Evolutionary conservation across 1,140 invertebrate genomes (phyloP).

Genomic region (Melanaphis sacchari): DNA sequence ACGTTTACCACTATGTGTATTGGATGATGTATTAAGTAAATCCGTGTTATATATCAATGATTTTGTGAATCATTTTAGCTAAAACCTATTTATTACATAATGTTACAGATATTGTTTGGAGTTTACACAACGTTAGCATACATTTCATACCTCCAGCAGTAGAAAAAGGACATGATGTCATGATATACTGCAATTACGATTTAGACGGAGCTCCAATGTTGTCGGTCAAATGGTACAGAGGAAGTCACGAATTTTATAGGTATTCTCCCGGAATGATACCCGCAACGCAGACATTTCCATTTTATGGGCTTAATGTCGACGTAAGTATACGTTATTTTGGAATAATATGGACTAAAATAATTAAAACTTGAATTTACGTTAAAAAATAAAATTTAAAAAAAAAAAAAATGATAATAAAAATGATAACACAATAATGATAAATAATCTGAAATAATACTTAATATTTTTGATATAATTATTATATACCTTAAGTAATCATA

Average conservation of each 20-base stretch:
- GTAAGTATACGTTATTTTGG: constrained; percentile 69
- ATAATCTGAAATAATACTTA: neutral
- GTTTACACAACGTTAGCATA: constrained; percentile 50
- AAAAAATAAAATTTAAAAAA: no score
- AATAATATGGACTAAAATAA: neutral
- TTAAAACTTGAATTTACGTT: no score
- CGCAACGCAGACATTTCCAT: constrained; percentile 72
- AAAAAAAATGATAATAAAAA: neutral
- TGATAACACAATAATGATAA: neutral
- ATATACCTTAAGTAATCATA: neutral
- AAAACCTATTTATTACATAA: neutral
- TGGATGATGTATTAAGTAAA: neutral
- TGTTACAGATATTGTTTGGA: constrained; percentile 35
- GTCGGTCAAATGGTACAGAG: constrained; percentile 83
- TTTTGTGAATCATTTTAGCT: neutral
- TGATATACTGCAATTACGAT: constrained; percentile 80
- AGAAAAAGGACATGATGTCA: constrained; percentile 73
- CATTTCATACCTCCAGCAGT: constrained; percentile 70
- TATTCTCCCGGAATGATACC: constrained; percentile 74
- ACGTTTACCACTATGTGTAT: neutral
- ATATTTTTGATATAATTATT: neutral
- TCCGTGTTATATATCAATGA: neutral
- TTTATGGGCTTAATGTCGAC: constrained; percentile 75
- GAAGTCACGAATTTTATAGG: constrained; percentile 81
- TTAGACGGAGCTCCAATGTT: constrained; percentile 78